phyloP scores from a whole-genome alignment of 1,140 invertebrate genomes.

The Chionoecetes opilio region DNA sequence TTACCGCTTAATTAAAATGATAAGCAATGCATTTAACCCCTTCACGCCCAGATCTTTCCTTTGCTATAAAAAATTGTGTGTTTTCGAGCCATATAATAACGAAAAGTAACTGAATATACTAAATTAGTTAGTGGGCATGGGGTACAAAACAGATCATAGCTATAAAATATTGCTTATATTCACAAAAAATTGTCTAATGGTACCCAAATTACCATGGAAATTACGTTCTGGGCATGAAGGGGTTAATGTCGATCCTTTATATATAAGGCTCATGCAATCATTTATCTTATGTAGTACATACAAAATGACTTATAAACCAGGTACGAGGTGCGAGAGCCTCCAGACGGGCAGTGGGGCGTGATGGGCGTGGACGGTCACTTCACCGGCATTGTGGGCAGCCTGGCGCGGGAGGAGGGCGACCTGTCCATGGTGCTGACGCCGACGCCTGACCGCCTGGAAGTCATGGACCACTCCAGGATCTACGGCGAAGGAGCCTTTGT shows the following conservation, averaged over 20 bases:
- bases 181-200: too few species aligned
- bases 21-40: neutral
- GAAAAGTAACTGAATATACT: too few species aligned
- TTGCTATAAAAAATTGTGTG: too few species aligned
- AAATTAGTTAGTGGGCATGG: too few species aligned
- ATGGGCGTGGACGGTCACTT: neutral
- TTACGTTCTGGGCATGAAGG: too few species aligned
- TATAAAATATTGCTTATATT: too few species aligned
- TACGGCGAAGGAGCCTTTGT: slow-evolving; percentile 57
- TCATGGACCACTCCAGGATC: slow-evolving; percentile 47
- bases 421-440: slow-evolving; percentile 51
- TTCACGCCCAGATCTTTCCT: too few species aligned
- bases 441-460: slow-evolving; percentile 33
- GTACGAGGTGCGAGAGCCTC: slow-evolving; percentile 38
- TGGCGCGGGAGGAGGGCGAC: slow-evolving; percentile 48
- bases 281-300: neutral
- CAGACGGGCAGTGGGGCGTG: slow-evolving; percentile 60
- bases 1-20: too few species aligned
- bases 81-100: too few species aligned
- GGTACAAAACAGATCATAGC: too few species aligned
- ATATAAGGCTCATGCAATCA: neutral
- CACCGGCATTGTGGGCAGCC: slow-evolving; percentile 35
- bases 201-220: too few species aligned
- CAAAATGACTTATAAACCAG: too few species aligned
- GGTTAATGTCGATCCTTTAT: neutral